Conservation (phyloP, 2,113 vertebrate genomes). For the Ageneiosus marmoratus region DNA sequence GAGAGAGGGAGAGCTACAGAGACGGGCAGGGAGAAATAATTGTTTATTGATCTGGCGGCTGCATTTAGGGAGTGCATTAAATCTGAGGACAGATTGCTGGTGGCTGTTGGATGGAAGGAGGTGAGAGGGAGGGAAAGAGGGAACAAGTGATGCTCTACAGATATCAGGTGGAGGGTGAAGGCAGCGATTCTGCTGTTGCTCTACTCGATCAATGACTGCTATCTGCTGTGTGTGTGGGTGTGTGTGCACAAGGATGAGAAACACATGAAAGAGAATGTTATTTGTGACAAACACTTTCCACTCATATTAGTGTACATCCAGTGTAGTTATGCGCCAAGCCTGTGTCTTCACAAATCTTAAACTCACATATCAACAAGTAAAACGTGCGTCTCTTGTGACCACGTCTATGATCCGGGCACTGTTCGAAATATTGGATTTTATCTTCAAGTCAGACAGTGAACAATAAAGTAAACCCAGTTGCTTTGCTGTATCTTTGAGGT, state of each 20-base stretch:
- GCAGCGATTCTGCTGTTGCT: slow-evolving; percentile 29
- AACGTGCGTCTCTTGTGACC: not conserved
- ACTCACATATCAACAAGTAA: not conserved
- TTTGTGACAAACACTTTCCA: not conserved
- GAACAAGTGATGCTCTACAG: slow-evolving; percentile 42
- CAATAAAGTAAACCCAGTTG: not conserved
- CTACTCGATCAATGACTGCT: slow-evolving; percentile 39
- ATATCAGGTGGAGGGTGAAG: slow-evolving; percentile 37
- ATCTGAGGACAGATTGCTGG: slow-evolving; percentile 52
- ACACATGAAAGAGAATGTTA: slow-evolving; percentile 3
- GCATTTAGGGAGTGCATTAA: slow-evolving; percentile 63
- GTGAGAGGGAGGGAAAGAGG: slow-evolving; percentile 10
- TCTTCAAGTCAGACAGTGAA: not conserved
- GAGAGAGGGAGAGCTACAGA: not conserved
- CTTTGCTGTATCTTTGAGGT: not conserved
- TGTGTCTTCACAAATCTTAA: not conserved
- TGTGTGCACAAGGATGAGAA: not conserved
- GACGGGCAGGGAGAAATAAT: slow-evolving; percentile 53
- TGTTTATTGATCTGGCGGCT: slow-evolving; percentile 59
- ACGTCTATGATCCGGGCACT: not conserved
- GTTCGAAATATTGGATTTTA: not conserved
- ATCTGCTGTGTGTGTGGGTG: not conserved
- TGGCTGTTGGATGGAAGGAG: slow-evolving; percentile 40
- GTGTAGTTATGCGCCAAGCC: not conserved
- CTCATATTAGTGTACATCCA: not conserved